Evolutionary conservation across 1,140 invertebrate genomes (phyloP), one percentile per base, ranked within the genome.

Genomic region (Euborellia annulipes): DNA sequence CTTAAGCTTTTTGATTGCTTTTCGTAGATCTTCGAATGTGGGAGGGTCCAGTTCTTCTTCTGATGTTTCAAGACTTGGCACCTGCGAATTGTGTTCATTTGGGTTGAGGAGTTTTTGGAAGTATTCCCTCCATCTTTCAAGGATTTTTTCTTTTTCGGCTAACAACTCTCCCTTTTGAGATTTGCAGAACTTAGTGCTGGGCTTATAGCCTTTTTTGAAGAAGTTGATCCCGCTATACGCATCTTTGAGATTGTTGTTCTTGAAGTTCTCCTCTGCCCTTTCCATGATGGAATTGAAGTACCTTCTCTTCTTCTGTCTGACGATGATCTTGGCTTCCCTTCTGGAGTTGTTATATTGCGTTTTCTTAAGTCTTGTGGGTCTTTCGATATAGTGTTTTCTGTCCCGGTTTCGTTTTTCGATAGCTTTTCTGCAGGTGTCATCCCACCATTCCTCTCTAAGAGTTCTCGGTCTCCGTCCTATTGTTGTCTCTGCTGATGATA

Each of bases 1-100:
- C 41, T 48, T 52, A 11, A 50, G 22, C 38, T 34, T 46, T 43
- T 45, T 11, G n/a, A 52, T 20, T 20, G 23, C 49, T 41, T 17
- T 23, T 41, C 43, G 23, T 21, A 46, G 18, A 48, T 50, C 48
- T 45, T 42, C 18, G 20, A 27, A 17, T 22, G 42, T 30, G 14
- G 20, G n/a, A 9, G 18, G 9, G 22, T 30, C 30, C 21, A 13
- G 11, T 40, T 45, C 22, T 19, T 30, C 30, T 16, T 45, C 41
- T 4, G 22, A 20, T 36, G 17, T 41, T 40, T 41, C 45, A 9
- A 19, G 23, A 41, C 22, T 46, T 22, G 21, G 14, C 23, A 42
- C 13, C 23, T 27, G 23, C 23, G 23, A 27, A 2, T 27, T 34
- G 16, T 45, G 18, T 40, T 40, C 36, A 14, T 49, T 6, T 27